Evolutionary conservation across 1,140 invertebrate genomes (phyloP), one percentile per base, ranked within the genome.

Genomic region (Stegodyphus dumicola): DNA sequence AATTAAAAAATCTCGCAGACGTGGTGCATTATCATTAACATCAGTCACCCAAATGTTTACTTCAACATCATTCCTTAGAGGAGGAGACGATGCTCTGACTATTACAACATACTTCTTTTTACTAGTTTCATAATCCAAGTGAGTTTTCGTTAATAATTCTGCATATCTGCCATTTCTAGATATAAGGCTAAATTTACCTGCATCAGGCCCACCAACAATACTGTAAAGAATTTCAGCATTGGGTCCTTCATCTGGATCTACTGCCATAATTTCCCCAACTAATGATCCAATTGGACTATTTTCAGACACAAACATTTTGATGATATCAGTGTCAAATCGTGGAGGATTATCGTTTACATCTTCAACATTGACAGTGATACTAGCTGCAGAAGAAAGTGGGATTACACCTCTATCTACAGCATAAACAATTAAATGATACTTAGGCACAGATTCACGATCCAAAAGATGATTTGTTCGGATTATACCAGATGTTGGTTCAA

Each of bases 171-270:
- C 74, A 94, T 87, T 88, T 66, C 88, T 86, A n/a, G 88, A 88
- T 10, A 87, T 94, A 7, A 98, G 90, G 0, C 94, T 93, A 89
- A 99, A 99, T 83, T 94, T 94, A 88, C 95, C 94, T 0, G 95
- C 94, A 90, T 98, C 97, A 60, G 95, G 94, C 0, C 96, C 96
- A 33, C 93, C 94, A 87, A 96, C 96, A 48, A 98, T 97, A 1
- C 95, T 95, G 89, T 98, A 99, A 87, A 96, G 94, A 0, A 99
- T 94, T 6, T 95, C 92, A 5, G 97, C 97, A 92, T 99, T 98
- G 0, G 93, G 91, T 0, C 96, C 97, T 89, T 97, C 96, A 90
- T 99, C 98, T 0, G 96, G 96, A 92, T 99, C 98, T 88, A 94
- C 94, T 0, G 97, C 97, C 85, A 95, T 93, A 79, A 99, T 95